Base-by-base conservation (phyloP, 2,888 invertebrate genomes). In the Atrina japonica region DNA sequence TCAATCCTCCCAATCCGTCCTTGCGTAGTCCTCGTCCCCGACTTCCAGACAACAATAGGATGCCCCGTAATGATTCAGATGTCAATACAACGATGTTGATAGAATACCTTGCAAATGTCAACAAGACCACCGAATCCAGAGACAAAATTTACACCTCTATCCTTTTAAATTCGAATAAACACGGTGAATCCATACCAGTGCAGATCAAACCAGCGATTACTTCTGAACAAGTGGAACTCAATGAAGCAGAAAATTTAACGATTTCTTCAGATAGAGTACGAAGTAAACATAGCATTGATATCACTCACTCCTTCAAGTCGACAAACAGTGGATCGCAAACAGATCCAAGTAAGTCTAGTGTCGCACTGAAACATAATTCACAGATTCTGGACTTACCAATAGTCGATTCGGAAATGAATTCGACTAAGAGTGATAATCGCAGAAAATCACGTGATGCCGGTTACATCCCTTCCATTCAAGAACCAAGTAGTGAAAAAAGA, bases 51-150 rank as follows among this genome's bases (percentile, higher is more conserved):
- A 66, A 21, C 21, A 52, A 52, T 43, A 53, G 21, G 21, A 21
- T 23, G 14, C 27, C 23, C 14, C 40, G 35, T 14, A 64, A 49
- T 27, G 43, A 64, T 14, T 56, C 35, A 29, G 30, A 53, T 40
- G 43, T 66, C 18, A 35, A 66, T 49, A 47, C 69, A 0, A 41
- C 40, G 29, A 61, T 61, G 61, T 29, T 69, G n/a, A 45, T 69
- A n/a, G 40, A 69, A 43, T 69, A 69, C 43, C 40, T 69, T 21
- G 56, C 61, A 35, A 60, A 55, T 45, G 45, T 68, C n/a, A 61
- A 61, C 35, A 40, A 61, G 7, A 52, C 45, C 21, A 25, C 61
- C 35, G 61, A 52, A 30, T 45, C 30, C 14, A 7, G 14, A 23
- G 68, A 68, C 55, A 43, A 61, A n/a, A 41, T 41, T 23, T 45